Percentiles rank a stretch among this genome's conserved stretches.
phyloP scores from a whole-genome alignment of 2,888 invertebrate genomes.

The Elysia crispata region DNA sequence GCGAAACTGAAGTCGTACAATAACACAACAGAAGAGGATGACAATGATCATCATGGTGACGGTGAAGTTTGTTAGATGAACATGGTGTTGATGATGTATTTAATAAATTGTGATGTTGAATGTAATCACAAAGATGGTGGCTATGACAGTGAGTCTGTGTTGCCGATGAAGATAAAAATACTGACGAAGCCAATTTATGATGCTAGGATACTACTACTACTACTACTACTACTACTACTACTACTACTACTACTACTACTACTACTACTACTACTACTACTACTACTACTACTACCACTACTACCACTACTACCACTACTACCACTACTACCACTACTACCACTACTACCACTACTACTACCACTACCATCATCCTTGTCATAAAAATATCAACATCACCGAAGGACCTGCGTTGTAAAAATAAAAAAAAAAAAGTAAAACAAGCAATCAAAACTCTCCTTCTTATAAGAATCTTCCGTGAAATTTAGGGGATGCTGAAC shows the following conservation, averaged over 20 bases:
- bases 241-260: constrained; percentile 34
- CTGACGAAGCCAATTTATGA: background rate
- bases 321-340: background rate
- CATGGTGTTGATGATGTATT: no score
- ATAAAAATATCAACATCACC: background rate
- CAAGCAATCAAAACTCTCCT: no score
- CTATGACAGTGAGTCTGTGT: background rate
- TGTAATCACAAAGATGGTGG: background rate
- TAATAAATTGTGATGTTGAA: no score
- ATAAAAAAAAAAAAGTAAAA: no score
- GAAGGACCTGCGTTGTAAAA: background rate
- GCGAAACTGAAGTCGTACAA: no score
- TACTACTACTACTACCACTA: background rate
- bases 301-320: background rate
- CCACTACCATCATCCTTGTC: background rate
- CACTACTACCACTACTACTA: background rate
- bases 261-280: constrained; percentile 16
- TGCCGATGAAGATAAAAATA: background rate
- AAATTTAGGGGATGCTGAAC: no score
- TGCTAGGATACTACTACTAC: background rate
- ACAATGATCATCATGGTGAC: no score
- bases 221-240: constrained; percentile 19
- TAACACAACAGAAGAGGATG: no score
- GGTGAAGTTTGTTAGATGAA: no score
- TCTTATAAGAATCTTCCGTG: no score